Base-by-base conservation (phyloP, 2,888 invertebrate species). In the Acrobasis consociella region DNA sequence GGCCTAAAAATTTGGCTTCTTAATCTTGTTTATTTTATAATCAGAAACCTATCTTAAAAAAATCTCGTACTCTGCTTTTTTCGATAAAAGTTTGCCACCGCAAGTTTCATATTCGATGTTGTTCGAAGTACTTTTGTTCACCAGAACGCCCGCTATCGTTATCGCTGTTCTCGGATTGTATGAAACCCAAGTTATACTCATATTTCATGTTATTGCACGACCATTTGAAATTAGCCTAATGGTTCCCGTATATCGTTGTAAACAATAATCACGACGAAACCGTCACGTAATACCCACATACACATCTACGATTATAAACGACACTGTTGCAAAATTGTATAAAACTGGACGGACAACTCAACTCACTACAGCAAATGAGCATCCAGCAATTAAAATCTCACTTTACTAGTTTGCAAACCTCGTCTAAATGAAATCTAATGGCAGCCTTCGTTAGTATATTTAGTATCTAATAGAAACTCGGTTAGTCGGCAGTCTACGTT, bases 261-360 rank as follows among this genome's bases (percentile, higher is more conserved):
- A 64, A 60, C 64, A 58, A 56, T 60, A 37, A 50, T 38, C 49
- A 61, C 68, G 65, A 74, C 71, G 67, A 74, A 72, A 70, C 61
- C 62, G 64, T 65, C 64, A 62, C 65, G 58, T 49, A 61, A 72
- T 75, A 75, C 72, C 72, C 74, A 74, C 75, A 75, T 76, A 73
- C 69, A 77, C 73, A 67, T 73, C 75, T 77, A 77, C 70, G 67
- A 73, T 71, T 73, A 69, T 63, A 76, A 72, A 79, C 72, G 69
- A 77, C 76, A 80, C 76, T 81, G 81, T 80, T 86, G 86, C 85
- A 87, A 87, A 85, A 85, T 80, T 88, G 85, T 91, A 91, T 83
- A 91, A 91, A 91, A 89, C 82, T 92, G 91, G 91, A 92, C 91
- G 91, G 91, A 90, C 81, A 89, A 90, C 91, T 91, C 91, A 91